Evolutionary conservation across 2,113 vertebrate genomes (phyloP).

Genomic region (Megaleporinus macrocephalus): DNA sequence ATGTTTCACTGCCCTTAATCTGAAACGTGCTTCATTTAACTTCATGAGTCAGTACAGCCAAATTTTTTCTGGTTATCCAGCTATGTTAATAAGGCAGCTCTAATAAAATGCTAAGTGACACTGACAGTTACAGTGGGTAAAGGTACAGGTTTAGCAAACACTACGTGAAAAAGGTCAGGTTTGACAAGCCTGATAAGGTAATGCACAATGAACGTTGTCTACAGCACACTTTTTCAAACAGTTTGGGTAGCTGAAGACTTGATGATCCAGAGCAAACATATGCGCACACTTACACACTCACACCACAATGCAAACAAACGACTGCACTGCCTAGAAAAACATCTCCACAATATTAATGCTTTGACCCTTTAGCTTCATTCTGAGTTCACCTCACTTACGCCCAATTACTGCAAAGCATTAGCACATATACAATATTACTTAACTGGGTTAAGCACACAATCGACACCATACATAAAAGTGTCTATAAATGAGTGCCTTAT

Average conservation of each 20-base stretch:
- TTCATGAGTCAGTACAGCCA: too few species aligned
- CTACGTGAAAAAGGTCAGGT: background rate
- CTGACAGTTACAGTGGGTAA: background rate
- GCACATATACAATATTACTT: background rate
- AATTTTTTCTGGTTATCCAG: background rate
- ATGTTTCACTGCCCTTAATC: background rate
- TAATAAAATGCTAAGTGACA: background rate
- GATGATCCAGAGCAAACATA: background rate
- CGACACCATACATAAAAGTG: background rate
- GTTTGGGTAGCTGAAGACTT: background rate
- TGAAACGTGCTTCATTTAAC: background rate
- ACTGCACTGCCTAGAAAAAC: background rate
- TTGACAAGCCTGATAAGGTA: background rate
- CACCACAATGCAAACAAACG: background rate
- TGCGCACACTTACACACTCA: background rate
- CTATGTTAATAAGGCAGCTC: background rate
- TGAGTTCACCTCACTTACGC: background rate
- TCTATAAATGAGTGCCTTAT: background rate
- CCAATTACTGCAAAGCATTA: background rate
- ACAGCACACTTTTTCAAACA: background rate
- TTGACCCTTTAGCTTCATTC: too few species aligned
- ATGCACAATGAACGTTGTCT: background rate
- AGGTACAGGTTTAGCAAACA: constrained; percentile 27
- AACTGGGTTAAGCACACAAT: background rate
- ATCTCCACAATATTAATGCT: background rate